Conservation (phyloP, 2,888 invertebrate species). For the Isoperla grammatica region DNA sequence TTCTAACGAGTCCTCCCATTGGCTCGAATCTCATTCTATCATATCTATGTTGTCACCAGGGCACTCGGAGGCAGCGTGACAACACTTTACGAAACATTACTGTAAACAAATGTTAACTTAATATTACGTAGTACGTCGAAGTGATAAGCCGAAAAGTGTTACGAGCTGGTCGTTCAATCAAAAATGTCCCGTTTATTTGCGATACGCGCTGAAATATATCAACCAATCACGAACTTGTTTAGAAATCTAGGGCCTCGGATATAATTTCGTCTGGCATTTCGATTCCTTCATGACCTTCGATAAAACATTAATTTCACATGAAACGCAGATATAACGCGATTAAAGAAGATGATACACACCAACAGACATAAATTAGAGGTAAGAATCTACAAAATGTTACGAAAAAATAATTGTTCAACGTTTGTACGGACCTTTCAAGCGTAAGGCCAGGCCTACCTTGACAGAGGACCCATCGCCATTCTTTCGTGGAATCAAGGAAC, state of each 20-base stretch:
- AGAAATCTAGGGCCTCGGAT: constrained; percentile 21
- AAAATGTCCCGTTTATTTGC: too few relatives aligned
- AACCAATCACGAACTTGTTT: constrained; percentile 25
- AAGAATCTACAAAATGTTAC: constrained; percentile 4
- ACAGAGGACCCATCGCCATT: constrained; percentile 9
- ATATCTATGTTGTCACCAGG: constrained; percentile 24
- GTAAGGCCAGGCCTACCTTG: neutral
- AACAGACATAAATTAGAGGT: constrained; percentile 32
- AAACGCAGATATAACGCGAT: constrained; percentile 18
- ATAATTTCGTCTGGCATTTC: constrained; percentile 24
- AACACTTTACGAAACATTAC: neutral
- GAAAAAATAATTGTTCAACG: too few relatives aligned
- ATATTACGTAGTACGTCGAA: neutral
- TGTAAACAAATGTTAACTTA: neutral
- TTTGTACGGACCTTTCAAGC: too few relatives aligned
- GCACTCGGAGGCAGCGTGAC: constrained; percentile 5
- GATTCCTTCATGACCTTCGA: constrained; percentile 24
- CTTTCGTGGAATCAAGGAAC: constrained; percentile 21
- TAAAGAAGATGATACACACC: constrained; percentile 29
- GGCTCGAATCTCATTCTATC: constrained; percentile 10
- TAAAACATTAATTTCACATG: constrained; percentile 19
- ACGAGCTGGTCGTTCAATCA: too few relatives aligned
- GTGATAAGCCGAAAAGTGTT: too few relatives aligned
- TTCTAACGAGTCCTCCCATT: neutral
- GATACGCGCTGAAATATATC: constrained; percentile 1